Conservation (phyloP, 2,888 invertebrate species). For the Pammene aurita region DNA sequence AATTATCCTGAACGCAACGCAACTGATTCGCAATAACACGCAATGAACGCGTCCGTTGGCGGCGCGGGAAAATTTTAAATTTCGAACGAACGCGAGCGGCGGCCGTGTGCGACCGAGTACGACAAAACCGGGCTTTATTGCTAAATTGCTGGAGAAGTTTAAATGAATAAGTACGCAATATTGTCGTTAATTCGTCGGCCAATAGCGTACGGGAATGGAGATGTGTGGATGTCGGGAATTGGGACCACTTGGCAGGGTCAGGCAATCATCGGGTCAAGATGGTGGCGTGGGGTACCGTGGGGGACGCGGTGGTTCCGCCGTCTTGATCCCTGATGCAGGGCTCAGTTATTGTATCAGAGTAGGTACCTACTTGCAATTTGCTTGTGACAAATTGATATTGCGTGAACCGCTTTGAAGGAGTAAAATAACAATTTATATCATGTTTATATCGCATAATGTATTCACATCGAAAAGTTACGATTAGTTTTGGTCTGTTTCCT, state of each 20-base stretch:
- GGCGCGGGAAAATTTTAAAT: slow-evolving; percentile 37
- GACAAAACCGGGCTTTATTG: slow-evolving; percentile 56
- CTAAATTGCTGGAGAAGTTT: slow-evolving; percentile 75
- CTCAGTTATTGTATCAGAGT: not conserved
- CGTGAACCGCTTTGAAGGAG: not conserved
- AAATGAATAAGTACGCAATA: slow-evolving; percentile 74
- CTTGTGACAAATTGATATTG: not conserved
- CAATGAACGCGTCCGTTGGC: slow-evolving; percentile 39
- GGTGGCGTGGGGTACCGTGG: slow-evolving; percentile 52
- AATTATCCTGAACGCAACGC: slow-evolving; percentile 44
- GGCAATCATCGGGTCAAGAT: slow-evolving; percentile 64
- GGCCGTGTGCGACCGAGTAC: slow-evolving; percentile 45
- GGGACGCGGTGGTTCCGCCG: slow-evolving; percentile 47
- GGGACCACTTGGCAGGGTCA: slow-evolving; percentile 80
- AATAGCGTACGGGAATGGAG: slow-evolving; percentile 62
- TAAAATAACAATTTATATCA: too few species aligned
- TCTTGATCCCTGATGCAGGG: not conserved
- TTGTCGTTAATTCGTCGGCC: slow-evolving; percentile 74
- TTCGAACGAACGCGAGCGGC: slow-evolving; percentile 37
- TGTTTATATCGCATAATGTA: too few species aligned
- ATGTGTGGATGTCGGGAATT: slow-evolving; percentile 68
- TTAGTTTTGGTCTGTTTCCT: too few species aligned
- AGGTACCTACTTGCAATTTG: not conserved
- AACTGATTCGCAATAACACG: slow-evolving; percentile 26
- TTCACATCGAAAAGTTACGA: too few species aligned